Evolutionary conservation across 2,888 invertebrate genomes (phyloP).

Genomic region (Bunonema sp.): DNA sequence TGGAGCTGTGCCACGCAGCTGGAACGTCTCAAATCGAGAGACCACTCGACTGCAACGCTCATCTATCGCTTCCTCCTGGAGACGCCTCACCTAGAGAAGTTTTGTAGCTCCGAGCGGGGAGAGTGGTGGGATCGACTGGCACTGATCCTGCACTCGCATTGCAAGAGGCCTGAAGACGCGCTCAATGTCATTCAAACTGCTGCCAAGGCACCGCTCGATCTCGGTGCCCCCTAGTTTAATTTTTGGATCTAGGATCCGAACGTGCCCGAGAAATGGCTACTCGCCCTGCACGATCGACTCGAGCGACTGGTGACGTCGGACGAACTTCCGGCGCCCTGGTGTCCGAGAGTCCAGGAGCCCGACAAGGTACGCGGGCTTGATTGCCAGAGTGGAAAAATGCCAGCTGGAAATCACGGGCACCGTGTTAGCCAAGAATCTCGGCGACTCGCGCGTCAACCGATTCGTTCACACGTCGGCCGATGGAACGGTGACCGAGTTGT

Average conservation of each 20-base stretch:
- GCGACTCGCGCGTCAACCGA: slow-evolving; percentile 23
- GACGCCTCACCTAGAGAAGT: slow-evolving; percentile 24
- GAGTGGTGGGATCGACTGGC: slow-evolving; percentile 55
- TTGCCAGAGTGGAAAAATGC: too few species aligned
- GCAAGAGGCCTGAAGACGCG: slow-evolving; percentile 12
- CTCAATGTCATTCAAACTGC: too few species aligned
- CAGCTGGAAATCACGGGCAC: slow-evolving; percentile 12
- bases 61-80: too few species aligned
- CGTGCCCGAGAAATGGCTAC: slow-evolving; percentile 12
- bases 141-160: slow-evolving; percentile 52
- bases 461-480: too few species aligned
- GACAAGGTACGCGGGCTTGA: slow-evolving; percentile 7
- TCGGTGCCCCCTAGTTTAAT: too few species aligned
- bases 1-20: too few species aligned
- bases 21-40: too few species aligned
- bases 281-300: slow-evolving; percentile 21
- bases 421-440: slow-evolving; percentile 20
- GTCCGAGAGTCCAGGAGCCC: slow-evolving; percentile 7
- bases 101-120: slow-evolving; percentile 47
- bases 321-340: neutral
- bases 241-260: slow-evolving; percentile 9
- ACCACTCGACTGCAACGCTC: too few species aligned
- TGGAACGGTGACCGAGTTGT: too few species aligned
- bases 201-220: too few species aligned
- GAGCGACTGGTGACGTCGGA: slow-evolving; percentile 7